phyloP scores from a whole-genome alignment of 2,888 invertebrate genomes.

The Anagyrus pseudococci region DNA sequence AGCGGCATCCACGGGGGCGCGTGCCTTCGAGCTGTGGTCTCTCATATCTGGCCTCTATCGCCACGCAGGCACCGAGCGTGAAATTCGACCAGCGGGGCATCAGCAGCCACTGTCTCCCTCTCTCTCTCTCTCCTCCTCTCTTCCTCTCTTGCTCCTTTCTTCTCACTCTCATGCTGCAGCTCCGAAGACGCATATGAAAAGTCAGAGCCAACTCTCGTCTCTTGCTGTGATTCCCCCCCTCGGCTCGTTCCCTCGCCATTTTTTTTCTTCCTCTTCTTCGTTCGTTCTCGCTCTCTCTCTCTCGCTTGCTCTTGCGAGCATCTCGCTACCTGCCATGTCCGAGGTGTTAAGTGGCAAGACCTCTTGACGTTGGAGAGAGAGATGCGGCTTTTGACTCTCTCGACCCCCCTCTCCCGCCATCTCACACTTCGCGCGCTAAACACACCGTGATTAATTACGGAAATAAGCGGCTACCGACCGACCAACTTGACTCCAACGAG shows the following conservation, averaged over 20 bases:
- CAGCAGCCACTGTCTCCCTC: background rate
- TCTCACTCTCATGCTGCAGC: background rate
- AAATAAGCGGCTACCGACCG: constrained; percentile 10
- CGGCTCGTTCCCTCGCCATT: too few relatives aligned
- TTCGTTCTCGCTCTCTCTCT: too few relatives aligned
- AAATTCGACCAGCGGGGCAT: constrained; percentile 55
- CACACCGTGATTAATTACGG: constrained; percentile 30
- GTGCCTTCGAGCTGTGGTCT: constrained; percentile 50
- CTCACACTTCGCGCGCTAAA: constrained; percentile 11
- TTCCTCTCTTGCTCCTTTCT: background rate
- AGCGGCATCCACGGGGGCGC: constrained; percentile 25
- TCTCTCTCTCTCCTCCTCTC: background rate
- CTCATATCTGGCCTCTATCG: constrained; percentile 57
- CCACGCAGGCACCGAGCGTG: constrained; percentile 56
- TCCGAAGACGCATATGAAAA: background rate
- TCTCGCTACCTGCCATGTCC: constrained; percentile 12
- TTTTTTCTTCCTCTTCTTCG: too few relatives aligned
- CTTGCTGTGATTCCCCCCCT: too few relatives aligned
- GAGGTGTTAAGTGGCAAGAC: constrained; percentile 29
- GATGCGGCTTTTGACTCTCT: constrained; percentile 11
- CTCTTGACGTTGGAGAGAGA: constrained; percentile 7
- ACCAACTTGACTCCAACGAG: too few relatives aligned
- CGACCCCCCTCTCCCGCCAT: background rate
- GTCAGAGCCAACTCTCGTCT: too few relatives aligned
- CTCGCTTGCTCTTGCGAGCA: background rate